phyloP scores from a whole-genome alignment of 2,797 vertebrate species.

The Semotilus atromaculatus region DNA sequence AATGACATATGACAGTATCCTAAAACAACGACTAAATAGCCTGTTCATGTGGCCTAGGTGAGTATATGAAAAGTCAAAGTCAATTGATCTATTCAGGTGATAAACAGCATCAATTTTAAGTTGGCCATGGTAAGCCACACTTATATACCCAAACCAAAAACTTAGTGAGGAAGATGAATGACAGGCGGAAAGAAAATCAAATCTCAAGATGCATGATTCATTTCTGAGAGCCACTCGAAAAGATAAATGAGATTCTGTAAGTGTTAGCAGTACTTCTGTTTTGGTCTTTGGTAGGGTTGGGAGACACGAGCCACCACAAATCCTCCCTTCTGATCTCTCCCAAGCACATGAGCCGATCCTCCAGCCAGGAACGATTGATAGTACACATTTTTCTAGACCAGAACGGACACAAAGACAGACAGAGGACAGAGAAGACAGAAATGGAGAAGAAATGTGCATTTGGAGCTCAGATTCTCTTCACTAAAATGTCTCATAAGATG shows the following conservation, averaged over 20 bases:
- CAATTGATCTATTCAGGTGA: neutral
- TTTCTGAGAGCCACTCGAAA: conserved; percentile 19
- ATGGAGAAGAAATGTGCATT: neutral
- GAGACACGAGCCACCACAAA: conserved; percentile 35
- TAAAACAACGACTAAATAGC: neutral
- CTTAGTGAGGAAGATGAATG: conserved; percentile 4
- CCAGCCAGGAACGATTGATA: conserved; percentile 12
- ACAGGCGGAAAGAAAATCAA: conserved; percentile 3
- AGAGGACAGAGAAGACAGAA: no score
- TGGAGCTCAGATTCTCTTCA: conserved; percentile 6
- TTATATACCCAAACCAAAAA: neutral
- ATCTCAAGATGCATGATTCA: conserved; percentile 13
- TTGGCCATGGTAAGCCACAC: neutral
- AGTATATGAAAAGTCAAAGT: neutral
- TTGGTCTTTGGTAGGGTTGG: conserved; percentile 8
- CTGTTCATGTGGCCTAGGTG: neutral
- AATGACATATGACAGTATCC: neutral
- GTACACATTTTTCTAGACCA: neutral
- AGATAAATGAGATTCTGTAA: conserved; percentile 41
- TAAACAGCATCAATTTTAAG: neutral
- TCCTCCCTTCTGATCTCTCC: conserved; percentile 50
- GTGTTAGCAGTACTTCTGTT: conserved; percentile 28
- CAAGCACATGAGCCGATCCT: conserved; percentile 29
- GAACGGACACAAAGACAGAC: conserved; percentile 21
- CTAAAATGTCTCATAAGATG: conserved; percentile 13